phyloP scores from a whole-genome alignment of 2,797 vertebrate species.

The Pipistrellus pipistrellus region DNA sequence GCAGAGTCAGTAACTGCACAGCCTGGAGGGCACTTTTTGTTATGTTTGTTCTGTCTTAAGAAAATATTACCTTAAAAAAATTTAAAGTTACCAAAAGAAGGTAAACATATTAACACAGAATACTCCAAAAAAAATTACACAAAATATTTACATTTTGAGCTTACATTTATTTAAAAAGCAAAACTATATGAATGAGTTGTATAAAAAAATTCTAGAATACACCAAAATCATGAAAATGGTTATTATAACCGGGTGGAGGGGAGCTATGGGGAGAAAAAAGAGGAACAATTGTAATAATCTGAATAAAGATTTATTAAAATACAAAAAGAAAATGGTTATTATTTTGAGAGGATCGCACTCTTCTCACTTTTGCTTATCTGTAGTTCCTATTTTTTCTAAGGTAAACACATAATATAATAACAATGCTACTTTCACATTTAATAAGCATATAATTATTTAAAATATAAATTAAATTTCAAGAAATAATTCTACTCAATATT shows the following conservation, averaged over 20 bases:
- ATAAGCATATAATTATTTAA: conserved; percentile 45
- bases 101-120: neutral
- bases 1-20: neutral
- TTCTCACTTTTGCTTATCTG: conserved; percentile 1
- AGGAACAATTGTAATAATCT: no score
- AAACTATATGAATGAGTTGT: neutral
- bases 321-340: neutral
- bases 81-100: neutral
- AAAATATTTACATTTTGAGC: neutral
- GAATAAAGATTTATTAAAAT: no score
- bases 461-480: conserved; percentile 51
- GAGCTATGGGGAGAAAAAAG: no score
- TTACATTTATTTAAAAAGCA: neutral
- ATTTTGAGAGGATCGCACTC: conserved; percentile 18
- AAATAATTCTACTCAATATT: conserved; percentile 14
- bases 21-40: neutral
- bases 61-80: neutral
- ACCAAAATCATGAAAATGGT: conserved; percentile 36
- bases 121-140: neutral
- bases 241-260: neutral
- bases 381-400: conserved; percentile 53
- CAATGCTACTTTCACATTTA: conserved; percentile 14
- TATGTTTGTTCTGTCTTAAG: neutral
- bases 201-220: neutral
- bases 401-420: conserved; percentile 12